Percentiles rank a stretch among this genome's conserved stretches.
Evolutionary conservation across 2,888 invertebrate species (phyloP).

Genomic region (Caenorhabditis imperialis): DNA sequence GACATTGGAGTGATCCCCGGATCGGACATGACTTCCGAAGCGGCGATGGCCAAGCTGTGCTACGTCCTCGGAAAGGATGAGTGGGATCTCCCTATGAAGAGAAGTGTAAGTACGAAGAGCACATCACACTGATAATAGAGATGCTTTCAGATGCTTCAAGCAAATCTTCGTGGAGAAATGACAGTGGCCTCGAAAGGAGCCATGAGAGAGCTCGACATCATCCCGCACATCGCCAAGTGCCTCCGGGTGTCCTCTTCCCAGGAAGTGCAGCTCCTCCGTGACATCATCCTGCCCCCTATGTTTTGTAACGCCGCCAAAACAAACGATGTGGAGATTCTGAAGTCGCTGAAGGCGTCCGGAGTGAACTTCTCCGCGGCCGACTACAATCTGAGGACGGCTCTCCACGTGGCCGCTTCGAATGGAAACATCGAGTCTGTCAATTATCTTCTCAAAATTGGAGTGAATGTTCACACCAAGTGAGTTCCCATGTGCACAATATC

Average conservation of each 20-base stretch:
- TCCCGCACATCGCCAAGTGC: slow-evolving; percentile 74
- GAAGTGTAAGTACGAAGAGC: slow-evolving; percentile 49
- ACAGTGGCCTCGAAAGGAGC: slow-evolving; percentile 80
- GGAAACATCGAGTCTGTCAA: slow-evolving; percentile 85
- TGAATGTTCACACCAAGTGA: slow-evolving; percentile 84
- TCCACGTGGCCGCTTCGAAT: slow-evolving; percentile 87
- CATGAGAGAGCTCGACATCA: slow-evolving; percentile 74
- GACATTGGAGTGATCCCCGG: slow-evolving; percentile 87
- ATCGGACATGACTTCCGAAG: slow-evolving; percentile 92
- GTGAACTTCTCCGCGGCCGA: slow-evolving; percentile 86
- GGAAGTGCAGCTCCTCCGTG: slow-evolving; percentile 73
- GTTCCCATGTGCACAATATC: too few species aligned
- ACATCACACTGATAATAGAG: too few species aligned
- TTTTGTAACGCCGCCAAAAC: slow-evolving; percentile 83
- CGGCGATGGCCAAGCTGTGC: slow-evolving; percentile 90
- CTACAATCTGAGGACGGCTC: slow-evolving; percentile 86
- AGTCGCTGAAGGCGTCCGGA: slow-evolving; percentile 81
- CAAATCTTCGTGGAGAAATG: slow-evolving; percentile 87
- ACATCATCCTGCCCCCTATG: slow-evolving; percentile 85
- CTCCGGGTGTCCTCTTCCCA: slow-evolving; percentile 72
- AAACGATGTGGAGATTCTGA: slow-evolving; percentile 75
- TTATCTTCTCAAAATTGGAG: slow-evolving; percentile 86
- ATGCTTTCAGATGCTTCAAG: slow-evolving; percentile 85
- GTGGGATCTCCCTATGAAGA: slow-evolving; percentile 79
- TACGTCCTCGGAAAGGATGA: slow-evolving; percentile 88